Base-by-base conservation (phyloP, 2,113 vertebrate species). In the Protobothrops flavoviridis region DNA sequence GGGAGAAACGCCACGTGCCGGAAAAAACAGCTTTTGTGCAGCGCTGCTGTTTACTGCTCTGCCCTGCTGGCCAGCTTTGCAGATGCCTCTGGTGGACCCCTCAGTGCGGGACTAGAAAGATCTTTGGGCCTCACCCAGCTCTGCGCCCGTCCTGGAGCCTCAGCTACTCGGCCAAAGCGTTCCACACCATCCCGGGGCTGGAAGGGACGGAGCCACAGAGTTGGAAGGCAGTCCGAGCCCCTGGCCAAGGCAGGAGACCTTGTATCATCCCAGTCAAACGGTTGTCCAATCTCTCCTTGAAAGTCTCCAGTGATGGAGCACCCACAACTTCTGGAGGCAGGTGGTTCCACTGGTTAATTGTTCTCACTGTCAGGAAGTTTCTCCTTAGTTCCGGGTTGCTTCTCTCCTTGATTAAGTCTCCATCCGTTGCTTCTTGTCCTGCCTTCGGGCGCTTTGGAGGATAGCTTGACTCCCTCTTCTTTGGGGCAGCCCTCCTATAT, bases 301-400 rank as follows among this genome's bases (percentile, higher is more conserved):
- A 64, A 29, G 1, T 23, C 26, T 12, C 59, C 59, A 11, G 26
- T 12, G 26, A 5, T 12, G 0, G 5, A 23, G 56, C 5, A 59
- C 7, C 2, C 21, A 24, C 2, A 1, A 9, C 56, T 3, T 24
- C 56, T 1, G 1, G 59, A 1, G 26, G 59, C 59, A 12, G 1
- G 26, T 1, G 0, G 10, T 29, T 64, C 24, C 59, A 1, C 10
- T 4, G 59, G 24, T 29, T 4, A 10, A 29, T 29, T 29, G 59
- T 64, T 0, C 26, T 12, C 26, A 0, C 26, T 1, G 10, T 4
- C 8, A 26, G 57, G 57, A 26, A 26, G 0, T 61, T 26, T 1
- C 59, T 11, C 59, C 59, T 26, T 4, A 29, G 24, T 61, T 61
- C 59, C 3, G 0, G 26, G 3, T 29, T 29, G 59, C 26, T 64